These are phyloP conservation scores for Otolemur crassicaudatus DNA, from an alignment of 2,797 vertebrate species.

Conservation along the genomic window DNA sequence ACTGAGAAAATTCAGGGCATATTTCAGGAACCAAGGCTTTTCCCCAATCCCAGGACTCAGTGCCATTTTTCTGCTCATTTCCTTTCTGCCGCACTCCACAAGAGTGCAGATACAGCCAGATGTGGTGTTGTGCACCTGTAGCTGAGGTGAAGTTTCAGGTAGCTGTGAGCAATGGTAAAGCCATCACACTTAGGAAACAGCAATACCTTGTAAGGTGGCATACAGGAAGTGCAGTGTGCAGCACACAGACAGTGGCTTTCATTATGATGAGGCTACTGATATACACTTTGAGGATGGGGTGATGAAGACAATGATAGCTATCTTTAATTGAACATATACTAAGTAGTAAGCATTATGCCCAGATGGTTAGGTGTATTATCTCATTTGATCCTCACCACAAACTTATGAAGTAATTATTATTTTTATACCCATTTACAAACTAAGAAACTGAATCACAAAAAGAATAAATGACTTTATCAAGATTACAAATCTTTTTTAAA, in stretches of 20 bases:
- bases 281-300: not conserved
- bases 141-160: not conserved
- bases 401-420: not conserved
- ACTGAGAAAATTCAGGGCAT: not conserved
- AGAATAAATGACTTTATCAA: not conserved
- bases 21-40: not conserved
- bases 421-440: not conserved
- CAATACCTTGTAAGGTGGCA: not conserved
- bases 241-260: not conserved
- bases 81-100: not conserved
- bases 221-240: not conserved
- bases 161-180: not conserved
- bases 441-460: conserved; percentile 1
- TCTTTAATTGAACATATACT: not conserved
- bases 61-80: not conserved
- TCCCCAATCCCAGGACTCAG: not conserved
- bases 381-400: not conserved
- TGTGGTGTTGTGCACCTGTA: not conserved
- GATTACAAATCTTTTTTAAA: not conserved
- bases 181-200: not conserved
- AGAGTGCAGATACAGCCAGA: not conserved
- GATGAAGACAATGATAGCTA: not conserved
- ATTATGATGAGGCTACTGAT: too few species aligned
- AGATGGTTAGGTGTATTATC: not conserved
- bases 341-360: not conserved